phyloP scores from a whole-genome alignment of 2,113 vertebrate species.

The Saguinus midas region DNA sequence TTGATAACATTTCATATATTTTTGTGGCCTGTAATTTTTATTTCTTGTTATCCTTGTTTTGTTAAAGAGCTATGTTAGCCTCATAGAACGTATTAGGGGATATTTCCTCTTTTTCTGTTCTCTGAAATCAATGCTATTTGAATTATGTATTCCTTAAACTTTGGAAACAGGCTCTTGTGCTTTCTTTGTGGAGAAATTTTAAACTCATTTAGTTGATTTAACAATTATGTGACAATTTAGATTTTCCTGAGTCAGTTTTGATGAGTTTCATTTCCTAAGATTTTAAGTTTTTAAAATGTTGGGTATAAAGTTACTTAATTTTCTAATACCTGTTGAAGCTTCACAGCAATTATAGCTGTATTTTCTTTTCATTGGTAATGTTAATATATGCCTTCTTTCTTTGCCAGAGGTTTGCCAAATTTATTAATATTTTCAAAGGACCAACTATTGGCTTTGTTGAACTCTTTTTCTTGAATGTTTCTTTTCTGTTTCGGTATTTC shows the following conservation, averaged over 20 bases:
- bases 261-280: not conserved
- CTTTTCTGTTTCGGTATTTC: slow-evolving; percentile 16
- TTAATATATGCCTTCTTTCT: not conserved
- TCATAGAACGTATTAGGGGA: not conserved
- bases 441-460: not conserved
- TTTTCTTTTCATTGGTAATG: not conserved
- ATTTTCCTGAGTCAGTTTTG: not conserved
- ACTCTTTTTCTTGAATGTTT: not conserved
- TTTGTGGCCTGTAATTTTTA: not conserved
- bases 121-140: not conserved
- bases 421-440: slow-evolving; percentile 13
- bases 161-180: not conserved
- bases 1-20: not conserved
- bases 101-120: not conserved
- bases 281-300: not conserved
- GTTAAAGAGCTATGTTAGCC: not conserved
- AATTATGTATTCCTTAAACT: not conserved
- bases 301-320: not conserved
- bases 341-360: not conserved
- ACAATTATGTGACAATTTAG: not conserved
- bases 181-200: not conserved
- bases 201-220: not conserved
- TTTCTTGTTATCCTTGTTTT: slow-evolving; percentile 1
- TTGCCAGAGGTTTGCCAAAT: not conserved
- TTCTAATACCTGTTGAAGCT: not conserved